Evolutionary conservation across 2,113 vertebrate genomes (phyloP).

Genomic region (Scatophagus argus): DNA sequence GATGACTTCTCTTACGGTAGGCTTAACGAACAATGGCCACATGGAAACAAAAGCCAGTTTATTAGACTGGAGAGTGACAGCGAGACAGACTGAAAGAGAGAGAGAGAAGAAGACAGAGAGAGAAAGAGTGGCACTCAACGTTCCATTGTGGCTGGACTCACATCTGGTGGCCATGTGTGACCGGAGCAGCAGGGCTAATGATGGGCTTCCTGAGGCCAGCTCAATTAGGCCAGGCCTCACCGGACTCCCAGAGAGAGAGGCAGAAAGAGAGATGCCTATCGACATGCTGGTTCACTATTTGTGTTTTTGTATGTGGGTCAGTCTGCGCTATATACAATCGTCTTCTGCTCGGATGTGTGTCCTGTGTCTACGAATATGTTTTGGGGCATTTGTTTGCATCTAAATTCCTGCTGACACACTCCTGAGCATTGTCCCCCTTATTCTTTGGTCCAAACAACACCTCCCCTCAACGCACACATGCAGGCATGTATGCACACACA

Average conservation of each 20-base stretch:
- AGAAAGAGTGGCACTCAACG: conserved; percentile 80
- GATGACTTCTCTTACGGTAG: conserved; percentile 84
- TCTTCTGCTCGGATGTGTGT: conserved; percentile 4
- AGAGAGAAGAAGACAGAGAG: conserved; percentile 77
- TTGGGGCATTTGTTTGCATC: conserved; percentile 4
- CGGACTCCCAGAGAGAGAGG: conserved; percentile 79
- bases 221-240: conserved; percentile 93
- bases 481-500: background rate
- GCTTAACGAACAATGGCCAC: conserved; percentile 87
- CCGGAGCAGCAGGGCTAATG: conserved; percentile 89
- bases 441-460: conserved; percentile 25
- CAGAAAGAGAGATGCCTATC: conserved; percentile 76
- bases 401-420: conserved; percentile 7
- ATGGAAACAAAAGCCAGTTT: conserved; percentile 94
- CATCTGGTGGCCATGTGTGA: conserved; percentile 99
- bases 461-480: conserved; percentile 4
- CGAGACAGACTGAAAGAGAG: conserved; percentile 46
- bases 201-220: conserved; percentile 94
- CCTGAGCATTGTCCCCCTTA: background rate
- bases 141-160: conserved; percentile 85
- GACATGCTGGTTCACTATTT: conserved; percentile 57
- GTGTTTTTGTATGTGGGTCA: conserved; percentile 54
- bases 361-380: background rate
- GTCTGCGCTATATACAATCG: conserved; percentile 16
- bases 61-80: conserved; percentile 83